Conservation (phyloP, 2,888 invertebrate genomes). For the Drosophila melanosoma region DNA sequence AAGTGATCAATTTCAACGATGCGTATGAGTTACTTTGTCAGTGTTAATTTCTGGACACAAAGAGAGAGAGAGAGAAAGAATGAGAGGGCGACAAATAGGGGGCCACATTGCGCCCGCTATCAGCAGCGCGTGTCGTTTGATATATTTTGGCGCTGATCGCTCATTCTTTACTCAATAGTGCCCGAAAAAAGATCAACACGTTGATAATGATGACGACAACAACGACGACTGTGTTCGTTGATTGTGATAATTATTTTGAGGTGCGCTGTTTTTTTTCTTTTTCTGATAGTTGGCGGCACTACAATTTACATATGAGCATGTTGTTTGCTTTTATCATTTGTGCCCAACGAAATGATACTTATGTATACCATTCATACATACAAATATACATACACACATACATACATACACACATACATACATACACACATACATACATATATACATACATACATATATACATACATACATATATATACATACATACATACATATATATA, state of each 20-base stretch:
- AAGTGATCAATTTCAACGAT: slow-evolving; percentile 28
- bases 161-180: slow-evolving; percentile 6
- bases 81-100: slow-evolving; percentile 1
- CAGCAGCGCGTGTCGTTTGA: not conserved
- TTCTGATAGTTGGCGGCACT: slow-evolving; percentile 32
- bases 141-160: slow-evolving; percentile 8
- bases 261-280: slow-evolving; percentile 19
- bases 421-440: not conserved
- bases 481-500: not conserved
- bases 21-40: slow-evolving; percentile 33
- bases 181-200: slow-evolving; percentile 38
- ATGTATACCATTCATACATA: not conserved
- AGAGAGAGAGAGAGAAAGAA: not conserved
- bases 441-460: not conserved
- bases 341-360: slow-evolving; percentile 33
- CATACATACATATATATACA: not conserved
- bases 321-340: slow-evolving; percentile 57
- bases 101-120: slow-evolving; percentile 6
- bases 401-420: not conserved
- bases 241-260: slow-evolving; percentile 52
- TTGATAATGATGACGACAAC: slow-evolving; percentile 31
- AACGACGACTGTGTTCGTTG: slow-evolving; percentile 18
- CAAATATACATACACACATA: not conserved
- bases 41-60: slow-evolving; percentile 12
- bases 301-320: slow-evolving; percentile 53